Base-by-base conservation (phyloP, 2,113 vertebrate species). In the Barnardius zonarius region DNA sequence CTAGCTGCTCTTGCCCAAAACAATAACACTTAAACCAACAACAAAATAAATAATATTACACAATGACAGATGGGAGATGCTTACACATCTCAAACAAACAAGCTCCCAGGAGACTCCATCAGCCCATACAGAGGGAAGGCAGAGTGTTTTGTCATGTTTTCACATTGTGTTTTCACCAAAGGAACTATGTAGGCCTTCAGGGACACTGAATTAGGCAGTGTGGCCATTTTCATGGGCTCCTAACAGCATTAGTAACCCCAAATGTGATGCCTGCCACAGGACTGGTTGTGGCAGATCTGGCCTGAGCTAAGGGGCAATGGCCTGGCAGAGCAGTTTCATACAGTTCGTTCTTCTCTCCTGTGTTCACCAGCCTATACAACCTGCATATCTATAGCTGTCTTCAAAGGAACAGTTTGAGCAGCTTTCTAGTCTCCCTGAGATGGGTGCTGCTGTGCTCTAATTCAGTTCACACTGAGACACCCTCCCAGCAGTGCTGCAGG, bases 231-330 rank as follows among this genome's bases (percentile, higher is more conserved):
- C 28, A 3, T 9, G 4, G 14, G 2, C 28, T 79, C 41, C 77
- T 51, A 33, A 3, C 12, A 15, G 4, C 0, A 0, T 13, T 13
- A 41, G 43, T 43, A 73, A 11, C 13, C 28, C 46, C 8, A 24
- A 37, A 12, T 0, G 3, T 35, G 33, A 37, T 66, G 20, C 4
- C 17, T 54, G 73, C 30, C 51, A 33, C 8, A 8, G 62, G 11
- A 39, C 39, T 39, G 39, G 39, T 11, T 39, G 39, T 39, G 39
- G 39, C 39, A 39, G 39, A 39, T 39, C 12, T 39, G 39, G 39
- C 39, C 39, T 39, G 39, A 39, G 39, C 39, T 39, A 39, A 11
- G 39, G 39, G 39, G 11, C 11, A 39, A 10, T 39, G 39, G 39
- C 39, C 39, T 39, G 39, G 39, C 39, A 39, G 39, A 39, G 39